Conservation (phyloP, 2,113 vertebrate species). For the Pseudolaguvia tuberculata region DNA sequence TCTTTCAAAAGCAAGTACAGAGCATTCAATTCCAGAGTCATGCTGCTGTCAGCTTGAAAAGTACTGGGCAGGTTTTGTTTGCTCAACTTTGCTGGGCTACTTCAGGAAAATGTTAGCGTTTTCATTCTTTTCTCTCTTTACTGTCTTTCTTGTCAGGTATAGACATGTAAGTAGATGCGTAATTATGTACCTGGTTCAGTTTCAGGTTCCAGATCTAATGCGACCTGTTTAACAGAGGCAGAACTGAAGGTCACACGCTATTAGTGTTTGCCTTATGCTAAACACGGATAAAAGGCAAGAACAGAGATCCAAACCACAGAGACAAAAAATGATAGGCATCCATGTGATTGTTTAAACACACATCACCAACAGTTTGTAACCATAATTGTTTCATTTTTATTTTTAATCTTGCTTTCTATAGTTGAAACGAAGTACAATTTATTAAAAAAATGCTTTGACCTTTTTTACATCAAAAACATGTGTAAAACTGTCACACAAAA, state of each 20-base stretch:
- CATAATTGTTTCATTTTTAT: neutral
- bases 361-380: constrained; percentile 29
- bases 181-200: constrained; percentile 60
- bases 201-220: constrained; percentile 54
- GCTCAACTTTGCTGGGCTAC: constrained; percentile 62
- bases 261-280: constrained; percentile 37
- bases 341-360: constrained; percentile 21
- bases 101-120: constrained; percentile 27
- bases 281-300: constrained; percentile 53
- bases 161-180: constrained; percentile 64
- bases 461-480: neutral
- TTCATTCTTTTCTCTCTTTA: constrained; percentile 30
- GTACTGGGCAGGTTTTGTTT: constrained; percentile 13
- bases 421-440: neutral
- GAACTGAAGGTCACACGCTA: constrained; percentile 43
- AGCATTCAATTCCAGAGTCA: constrained; percentile 57
- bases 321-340: constrained; percentile 49
- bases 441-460: neutral
- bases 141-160: constrained; percentile 55
- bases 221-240: constrained; percentile 52
- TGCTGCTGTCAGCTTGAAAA: constrained; percentile 45
- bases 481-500: neutral
- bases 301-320: constrained; percentile 43
- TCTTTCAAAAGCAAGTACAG: constrained; percentile 53
- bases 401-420: constrained; percentile 1